Evolutionary conservation across 2,797 vertebrate species (phyloP).

Genomic region (Periparus ater): DNA sequence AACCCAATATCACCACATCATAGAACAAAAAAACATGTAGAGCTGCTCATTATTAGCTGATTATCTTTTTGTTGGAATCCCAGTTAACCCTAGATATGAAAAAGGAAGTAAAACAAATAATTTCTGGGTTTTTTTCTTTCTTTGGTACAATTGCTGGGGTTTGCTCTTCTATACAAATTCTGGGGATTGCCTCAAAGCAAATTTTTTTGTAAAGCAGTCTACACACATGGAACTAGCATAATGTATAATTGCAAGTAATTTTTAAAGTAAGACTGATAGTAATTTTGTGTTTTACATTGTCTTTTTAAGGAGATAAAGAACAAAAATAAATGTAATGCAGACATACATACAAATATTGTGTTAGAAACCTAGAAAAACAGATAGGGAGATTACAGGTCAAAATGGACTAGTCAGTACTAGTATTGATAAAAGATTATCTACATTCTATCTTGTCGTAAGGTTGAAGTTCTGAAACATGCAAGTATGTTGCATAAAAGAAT

Average conservation of each 20-base stretch:
- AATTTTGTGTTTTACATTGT: rapidly evolving
- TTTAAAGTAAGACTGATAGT: neutral
- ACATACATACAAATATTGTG: neutral
- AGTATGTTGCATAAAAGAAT: neutral
- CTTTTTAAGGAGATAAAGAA: neutral
- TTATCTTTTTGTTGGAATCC: neutral
- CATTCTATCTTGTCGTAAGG: neutral
- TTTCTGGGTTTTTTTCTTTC: neutral
- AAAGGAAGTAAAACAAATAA: neutral
- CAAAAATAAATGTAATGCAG: neutral
- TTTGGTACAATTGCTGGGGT: neutral
- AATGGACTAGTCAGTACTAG: neutral
- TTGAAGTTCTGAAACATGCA: neutral
- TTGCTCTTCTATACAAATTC: neutral
- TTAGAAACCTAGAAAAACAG: neutral
- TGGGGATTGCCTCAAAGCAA: rapidly evolving
- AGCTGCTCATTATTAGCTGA: neutral
- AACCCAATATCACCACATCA: neutral
- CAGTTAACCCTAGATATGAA: neutral
- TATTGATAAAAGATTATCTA: neutral
- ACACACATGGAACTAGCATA: neutral
- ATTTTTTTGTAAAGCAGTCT: neutral
- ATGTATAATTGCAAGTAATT: neutral
- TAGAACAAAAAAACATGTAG: neutral
- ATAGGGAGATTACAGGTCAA: neutral